Evolutionary conservation across 1,140 invertebrate species (phyloP).

Genomic region (Nylanderia fulva): DNA sequence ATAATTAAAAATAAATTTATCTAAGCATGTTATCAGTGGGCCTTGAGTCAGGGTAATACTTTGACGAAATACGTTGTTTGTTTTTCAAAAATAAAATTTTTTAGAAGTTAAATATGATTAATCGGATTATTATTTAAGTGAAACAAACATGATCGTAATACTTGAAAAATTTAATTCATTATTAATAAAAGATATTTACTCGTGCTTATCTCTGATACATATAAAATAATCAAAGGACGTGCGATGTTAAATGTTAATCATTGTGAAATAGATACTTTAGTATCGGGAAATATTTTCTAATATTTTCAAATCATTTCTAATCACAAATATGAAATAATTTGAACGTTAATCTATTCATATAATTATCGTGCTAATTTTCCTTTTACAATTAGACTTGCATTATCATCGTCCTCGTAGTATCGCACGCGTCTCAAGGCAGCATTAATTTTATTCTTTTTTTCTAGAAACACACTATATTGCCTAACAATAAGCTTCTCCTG

Average conservation of each 20-base stretch:
- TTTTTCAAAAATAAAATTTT: background rate
- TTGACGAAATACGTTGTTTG: background rate
- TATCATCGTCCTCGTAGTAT: too few relatives aligned
- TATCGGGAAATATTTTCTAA: background rate
- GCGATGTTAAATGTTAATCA: background rate
- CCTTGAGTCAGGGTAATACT: background rate
- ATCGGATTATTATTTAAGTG: constrained; percentile 5
- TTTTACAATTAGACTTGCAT: background rate
- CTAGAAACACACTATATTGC: background rate
- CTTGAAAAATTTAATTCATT: background rate
- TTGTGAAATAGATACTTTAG: background rate
- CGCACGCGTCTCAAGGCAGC: background rate
- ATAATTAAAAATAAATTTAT: background rate
- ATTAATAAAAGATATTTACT: background rate
- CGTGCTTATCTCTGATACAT: background rate
- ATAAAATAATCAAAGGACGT: too few relatives aligned
- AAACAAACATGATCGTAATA: background rate
- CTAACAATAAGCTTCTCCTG: background rate
- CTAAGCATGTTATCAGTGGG: background rate
- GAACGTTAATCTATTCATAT: background rate
- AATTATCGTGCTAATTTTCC: background rate
- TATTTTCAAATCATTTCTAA: background rate
- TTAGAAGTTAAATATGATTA: background rate
- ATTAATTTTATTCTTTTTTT: background rate
- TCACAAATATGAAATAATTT: background rate